phyloP scores from a whole-genome alignment of 2,888 invertebrate species.

The Hemistola chrysoprasaria region DNA sequence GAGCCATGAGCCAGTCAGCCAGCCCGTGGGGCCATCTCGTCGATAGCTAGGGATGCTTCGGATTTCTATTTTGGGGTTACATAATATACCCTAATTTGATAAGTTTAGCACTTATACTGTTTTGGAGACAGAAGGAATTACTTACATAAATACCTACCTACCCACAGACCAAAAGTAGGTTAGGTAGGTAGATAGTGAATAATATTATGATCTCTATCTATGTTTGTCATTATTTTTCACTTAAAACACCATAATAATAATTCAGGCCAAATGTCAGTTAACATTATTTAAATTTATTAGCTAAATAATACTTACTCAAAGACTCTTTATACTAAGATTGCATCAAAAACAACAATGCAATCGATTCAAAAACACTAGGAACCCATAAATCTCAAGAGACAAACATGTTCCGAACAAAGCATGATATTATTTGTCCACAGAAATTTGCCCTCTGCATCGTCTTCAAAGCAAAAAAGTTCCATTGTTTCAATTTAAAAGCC shows the following conservation, averaged over 20 bases:
- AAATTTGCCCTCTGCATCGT: too few species aligned
- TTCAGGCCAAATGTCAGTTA: too few species aligned
- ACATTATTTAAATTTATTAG: too few species aligned
- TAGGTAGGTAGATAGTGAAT: too few species aligned
- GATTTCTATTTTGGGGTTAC: slow-evolving; percentile 13
- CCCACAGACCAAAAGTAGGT: too few species aligned
- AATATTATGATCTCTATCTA: too few species aligned
- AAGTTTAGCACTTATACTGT: too few species aligned
- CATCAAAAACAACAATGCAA: slow-evolving; percentile 1
- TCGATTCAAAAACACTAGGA: slow-evolving; percentile 23
- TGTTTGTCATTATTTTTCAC: neutral
- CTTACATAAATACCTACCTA: neutral
- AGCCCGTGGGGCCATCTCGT: slow-evolving; percentile 11
- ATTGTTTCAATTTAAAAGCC: slow-evolving; percentile 27
- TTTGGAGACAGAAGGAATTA: too few species aligned
- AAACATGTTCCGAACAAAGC: neutral
- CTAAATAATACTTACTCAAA: too few species aligned
- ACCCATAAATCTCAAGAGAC: slow-evolving; percentile 12
- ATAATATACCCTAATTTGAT: slow-evolving; percentile 1
- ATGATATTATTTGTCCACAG: neutral
- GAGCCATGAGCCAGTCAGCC: slow-evolving; percentile 41
- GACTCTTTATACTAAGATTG: neutral
- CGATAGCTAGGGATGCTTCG: slow-evolving; percentile 1
- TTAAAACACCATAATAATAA: neutral
- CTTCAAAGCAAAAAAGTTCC: slow-evolving; percentile 1